phyloP scores from a whole-genome alignment of 2,888 invertebrate species.

The Pilophorus perplexus region DNA sequence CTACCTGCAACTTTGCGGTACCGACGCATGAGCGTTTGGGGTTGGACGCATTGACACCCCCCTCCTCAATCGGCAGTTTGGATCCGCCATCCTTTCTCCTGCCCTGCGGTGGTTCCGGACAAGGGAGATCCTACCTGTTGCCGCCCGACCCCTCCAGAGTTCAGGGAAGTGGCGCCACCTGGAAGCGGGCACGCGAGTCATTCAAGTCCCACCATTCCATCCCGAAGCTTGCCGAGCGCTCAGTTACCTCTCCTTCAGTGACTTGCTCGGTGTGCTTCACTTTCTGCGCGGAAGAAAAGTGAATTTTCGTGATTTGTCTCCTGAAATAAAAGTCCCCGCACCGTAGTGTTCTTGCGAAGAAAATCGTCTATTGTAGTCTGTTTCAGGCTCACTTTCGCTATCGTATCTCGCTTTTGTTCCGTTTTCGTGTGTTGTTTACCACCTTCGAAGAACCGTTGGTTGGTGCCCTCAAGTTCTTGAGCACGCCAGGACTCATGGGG shows the following conservation, averaged over 20 bases:
- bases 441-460: constrained; percentile 15
- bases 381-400: too few species aligned
- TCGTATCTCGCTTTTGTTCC: too few species aligned
- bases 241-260: constrained; percentile 15
- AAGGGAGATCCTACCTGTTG: constrained; percentile 33
- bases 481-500: constrained; percentile 20
- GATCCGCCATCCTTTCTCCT: too few species aligned
- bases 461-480: constrained; percentile 11
- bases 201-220: constrained; percentile 20
- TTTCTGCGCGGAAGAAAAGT: background rate
- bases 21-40: background rate
- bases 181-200: constrained; percentile 5
- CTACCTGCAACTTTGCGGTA: background rate
- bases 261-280: background rate
- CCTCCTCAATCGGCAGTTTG: too few species aligned
- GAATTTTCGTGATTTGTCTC: background rate
- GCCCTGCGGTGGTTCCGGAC: too few species aligned
- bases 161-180: constrained; percentile 25
- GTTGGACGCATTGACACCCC: background rate
- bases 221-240: background rate
- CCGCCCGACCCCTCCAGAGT: background rate
- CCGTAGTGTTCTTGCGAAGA: too few species aligned
- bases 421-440: constrained; percentile 4
- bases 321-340: background rate
- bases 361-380: too few species aligned